Base-by-base conservation (phyloP, 2,113 vertebrate genomes). In the Paraplagusia blochii region DNA sequence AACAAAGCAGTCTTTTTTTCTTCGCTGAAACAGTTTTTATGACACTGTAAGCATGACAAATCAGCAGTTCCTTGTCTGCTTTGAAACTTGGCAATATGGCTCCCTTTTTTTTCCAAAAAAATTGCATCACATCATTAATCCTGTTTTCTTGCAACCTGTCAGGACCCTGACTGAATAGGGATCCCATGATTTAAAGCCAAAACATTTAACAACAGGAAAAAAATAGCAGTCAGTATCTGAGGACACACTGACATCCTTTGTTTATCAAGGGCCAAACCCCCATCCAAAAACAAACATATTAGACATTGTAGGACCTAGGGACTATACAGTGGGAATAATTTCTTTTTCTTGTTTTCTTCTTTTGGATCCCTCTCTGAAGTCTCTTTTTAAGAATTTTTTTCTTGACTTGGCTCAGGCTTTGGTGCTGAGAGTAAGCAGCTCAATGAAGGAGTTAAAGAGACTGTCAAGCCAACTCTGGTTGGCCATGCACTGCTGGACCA, bases 401-500 rank as follows among this genome's bases (percentile, higher is more conserved):
- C 16, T n/a, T 48, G 19, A 1, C 38, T 35, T 7, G 17, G 49
- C 73, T 90, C 86, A 90, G 80, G 81, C 82, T 85, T 90, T 90
- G 77, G 89, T 80, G 85, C 87, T 90, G 77, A 90, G 93, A 16
- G 93, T 93, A 83, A 96, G 90, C 73, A 96, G 92, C 76, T 95
- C 93, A 2, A 93, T 92, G 87, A 95, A 96, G 73, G 94, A 93
- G 84, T 91, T 85, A 66, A 95, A 95, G 53, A 95, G 93, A 50
- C 92, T 93, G 75, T 96, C 94, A 56, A 95, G 88, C 94, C 94
- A 96, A 8, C 91, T 92, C 86, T 95, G 93, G 85, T 96, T 95
- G 75, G 94, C 91, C 94, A 96, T 96, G 79, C 94, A 96, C 89
- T 95, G 94, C 88, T 96, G 94, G 49, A 96, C 94, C 58, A 96